Conservation (phyloP, 2,113 vertebrate species). For the Capricornis sumatraensis region DNA sequence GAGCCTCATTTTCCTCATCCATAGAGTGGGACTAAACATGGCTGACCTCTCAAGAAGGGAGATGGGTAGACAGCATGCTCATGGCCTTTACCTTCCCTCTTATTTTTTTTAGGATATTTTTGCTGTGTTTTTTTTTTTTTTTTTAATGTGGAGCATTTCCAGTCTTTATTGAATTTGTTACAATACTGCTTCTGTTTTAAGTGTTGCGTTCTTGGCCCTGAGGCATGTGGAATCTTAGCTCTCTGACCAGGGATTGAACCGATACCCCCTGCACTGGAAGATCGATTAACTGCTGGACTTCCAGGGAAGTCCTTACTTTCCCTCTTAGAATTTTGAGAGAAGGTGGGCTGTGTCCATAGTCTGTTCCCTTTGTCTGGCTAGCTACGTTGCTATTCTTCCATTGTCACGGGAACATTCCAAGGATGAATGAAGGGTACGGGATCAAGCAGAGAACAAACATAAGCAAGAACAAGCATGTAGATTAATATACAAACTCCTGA, state of each 20-base stretch:
- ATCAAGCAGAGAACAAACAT: constrained; percentile 30
- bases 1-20: not conserved
- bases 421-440: not conserved
- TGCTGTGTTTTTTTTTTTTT: not conserved
- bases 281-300: not conserved
- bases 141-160: not conserved
- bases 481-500: not conserved
- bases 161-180: not conserved
- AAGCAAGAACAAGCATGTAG: not conserved
- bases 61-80: too few species aligned
- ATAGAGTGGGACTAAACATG: not conserved
- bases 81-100: rapidly evolving
- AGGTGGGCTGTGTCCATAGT: not conserved
- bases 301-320: not conserved
- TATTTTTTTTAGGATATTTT: not conserved
- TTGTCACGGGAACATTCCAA: not conserved
- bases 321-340: not conserved
- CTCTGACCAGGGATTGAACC: not conserved
- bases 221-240: not conserved
- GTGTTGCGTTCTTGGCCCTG: not conserved
- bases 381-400: not conserved
- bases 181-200: not conserved
- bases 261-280: not conserved
- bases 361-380: not conserved
- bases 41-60: too few species aligned